phyloP scores from a whole-genome alignment of 2,797 vertebrate genomes.

The Pristis pectinata region DNA sequence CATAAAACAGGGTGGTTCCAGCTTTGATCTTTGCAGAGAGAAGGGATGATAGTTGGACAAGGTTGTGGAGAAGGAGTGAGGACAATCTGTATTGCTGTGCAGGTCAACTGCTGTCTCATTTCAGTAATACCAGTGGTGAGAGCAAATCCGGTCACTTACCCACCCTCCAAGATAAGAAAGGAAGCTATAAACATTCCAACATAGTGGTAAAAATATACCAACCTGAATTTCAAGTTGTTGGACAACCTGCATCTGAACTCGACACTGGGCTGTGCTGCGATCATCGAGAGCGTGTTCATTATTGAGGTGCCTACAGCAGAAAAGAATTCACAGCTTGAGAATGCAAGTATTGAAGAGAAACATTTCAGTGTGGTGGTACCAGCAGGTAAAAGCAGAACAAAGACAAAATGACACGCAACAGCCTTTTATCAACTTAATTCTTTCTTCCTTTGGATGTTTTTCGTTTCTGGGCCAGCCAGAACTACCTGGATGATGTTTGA shows the following conservation, averaged over 20 bases:
- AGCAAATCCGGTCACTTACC: no score
- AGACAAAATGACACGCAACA: neutral
- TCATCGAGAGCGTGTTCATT: slow-evolving; percentile 95
- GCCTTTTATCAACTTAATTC: neutral
- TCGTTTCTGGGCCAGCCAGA: neutral
- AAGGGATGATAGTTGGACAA: no score
- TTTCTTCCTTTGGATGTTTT: neutral
- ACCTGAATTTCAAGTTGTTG: slow-evolving; percentile 99
- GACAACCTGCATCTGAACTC: slow-evolving; percentile 99
- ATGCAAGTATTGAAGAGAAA: slow-evolving; percentile 35
- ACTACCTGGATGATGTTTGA: neutral
- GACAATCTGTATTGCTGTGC: no score
- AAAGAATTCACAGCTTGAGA: neutral
- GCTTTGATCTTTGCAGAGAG: neutral
- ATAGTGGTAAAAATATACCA: slow-evolving; percentile 39
- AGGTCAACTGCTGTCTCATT: no score
- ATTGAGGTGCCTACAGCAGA: slow-evolving; percentile 81
- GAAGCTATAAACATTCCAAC: no score
- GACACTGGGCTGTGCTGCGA: slow-evolving; percentile 95
- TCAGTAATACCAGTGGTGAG: neutral
- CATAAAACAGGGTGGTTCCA: neutral
- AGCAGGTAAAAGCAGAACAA: neutral
- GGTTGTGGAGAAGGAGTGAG: no score
- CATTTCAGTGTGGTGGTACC: neutral
- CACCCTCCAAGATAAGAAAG: no score